Conservation (phyloP, 2,113 vertebrate genomes). For the Irena cyanogastra region DNA sequence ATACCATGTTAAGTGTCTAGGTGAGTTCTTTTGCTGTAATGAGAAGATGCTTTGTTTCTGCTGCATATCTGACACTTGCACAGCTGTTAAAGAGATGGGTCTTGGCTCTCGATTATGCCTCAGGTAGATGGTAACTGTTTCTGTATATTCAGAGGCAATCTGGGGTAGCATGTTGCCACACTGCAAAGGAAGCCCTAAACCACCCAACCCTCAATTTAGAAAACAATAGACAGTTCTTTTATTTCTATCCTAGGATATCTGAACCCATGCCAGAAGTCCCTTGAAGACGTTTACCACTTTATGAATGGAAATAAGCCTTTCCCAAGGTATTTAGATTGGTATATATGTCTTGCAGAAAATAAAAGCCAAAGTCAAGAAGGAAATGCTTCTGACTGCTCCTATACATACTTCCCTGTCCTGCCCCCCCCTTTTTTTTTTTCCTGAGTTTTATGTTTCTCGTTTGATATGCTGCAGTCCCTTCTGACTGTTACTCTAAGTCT, state of each 20-base stretch:
- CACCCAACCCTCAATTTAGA: too few species aligned
- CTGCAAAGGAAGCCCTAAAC: not conserved
- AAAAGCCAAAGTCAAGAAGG: not conserved
- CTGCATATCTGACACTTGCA: not conserved
- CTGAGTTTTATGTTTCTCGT: not conserved
- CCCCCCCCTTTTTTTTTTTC: accelerated
- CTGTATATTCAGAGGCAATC: not conserved
- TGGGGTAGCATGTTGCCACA: not conserved
- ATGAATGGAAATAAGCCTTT: not conserved
- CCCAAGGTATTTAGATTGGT: not conserved
- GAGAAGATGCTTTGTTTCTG: not conserved
- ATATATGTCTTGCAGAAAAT: not conserved
- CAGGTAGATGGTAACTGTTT: not conserved
- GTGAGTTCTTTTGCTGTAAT: not conserved
- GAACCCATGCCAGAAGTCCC: not conserved
- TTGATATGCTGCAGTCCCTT: not conserved
- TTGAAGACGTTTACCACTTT: not conserved
- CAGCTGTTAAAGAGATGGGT: not conserved
- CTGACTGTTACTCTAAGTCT: not conserved
- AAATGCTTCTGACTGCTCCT: not conserved
- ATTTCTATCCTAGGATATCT: not conserved
- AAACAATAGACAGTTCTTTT: not conserved
- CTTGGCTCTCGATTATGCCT: not conserved
- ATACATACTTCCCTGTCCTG: accelerated
- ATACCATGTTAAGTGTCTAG: not conserved